These are phyloP conservation scores for Gallinago paraguaiae DNA, from an alignment of 2,113 vertebrate species.

Conservation along the genomic window DNA sequence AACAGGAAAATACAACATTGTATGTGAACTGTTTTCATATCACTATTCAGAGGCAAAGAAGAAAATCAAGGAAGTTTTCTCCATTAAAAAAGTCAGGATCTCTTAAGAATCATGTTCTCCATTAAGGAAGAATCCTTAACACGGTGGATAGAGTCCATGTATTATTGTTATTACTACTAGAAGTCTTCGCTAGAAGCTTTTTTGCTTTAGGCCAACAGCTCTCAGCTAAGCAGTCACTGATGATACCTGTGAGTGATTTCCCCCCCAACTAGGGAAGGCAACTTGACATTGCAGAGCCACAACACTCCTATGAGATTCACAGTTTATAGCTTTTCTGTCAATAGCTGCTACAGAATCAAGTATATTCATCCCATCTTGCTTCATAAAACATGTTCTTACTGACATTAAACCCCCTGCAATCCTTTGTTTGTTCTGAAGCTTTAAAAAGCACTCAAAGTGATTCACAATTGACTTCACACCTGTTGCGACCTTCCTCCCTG, in stretches of 20 bases:
- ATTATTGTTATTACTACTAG: background rate
- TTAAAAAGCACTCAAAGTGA: background rate
- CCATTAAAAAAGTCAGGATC: background rate
- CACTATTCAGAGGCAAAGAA: background rate
- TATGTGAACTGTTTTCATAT: background rate
- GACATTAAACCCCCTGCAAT: background rate
- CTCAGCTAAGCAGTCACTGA: background rate
- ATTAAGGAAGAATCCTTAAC: background rate
- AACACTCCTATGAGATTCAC: background rate
- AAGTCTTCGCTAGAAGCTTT: background rate
- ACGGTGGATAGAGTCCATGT: background rate
- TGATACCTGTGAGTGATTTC: background rate
- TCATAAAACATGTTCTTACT: background rate
- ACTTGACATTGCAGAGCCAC: background rate
- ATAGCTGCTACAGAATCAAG: background rate
- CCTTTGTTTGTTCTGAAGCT: background rate
- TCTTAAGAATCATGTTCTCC: accelerated
- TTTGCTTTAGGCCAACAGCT: background rate
- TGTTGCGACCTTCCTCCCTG: background rate
- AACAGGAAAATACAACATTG: background rate
- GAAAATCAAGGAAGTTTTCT: background rate
- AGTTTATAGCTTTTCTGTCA: background rate
- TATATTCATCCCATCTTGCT: background rate
- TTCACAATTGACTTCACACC: background rate
- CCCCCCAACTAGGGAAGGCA: background rate